Evolutionary conservation across 1,140 invertebrate species (phyloP), one percentile per base, ranked within the genome.

Genomic region (Pseudoatta argentina): DNA sequence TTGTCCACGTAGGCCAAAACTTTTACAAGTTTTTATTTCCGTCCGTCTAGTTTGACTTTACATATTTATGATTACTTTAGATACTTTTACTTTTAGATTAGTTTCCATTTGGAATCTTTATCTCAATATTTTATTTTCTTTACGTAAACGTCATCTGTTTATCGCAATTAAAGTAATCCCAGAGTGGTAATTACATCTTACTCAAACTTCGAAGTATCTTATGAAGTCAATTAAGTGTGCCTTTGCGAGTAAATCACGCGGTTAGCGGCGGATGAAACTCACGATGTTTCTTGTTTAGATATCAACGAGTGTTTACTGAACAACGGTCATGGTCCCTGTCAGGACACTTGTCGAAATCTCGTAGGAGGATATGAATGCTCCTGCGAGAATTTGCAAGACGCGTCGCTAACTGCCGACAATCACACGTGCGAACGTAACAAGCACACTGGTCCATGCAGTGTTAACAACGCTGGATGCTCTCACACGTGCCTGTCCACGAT

Each of bases 311-410:
- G 97, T 91, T 88, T 95, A 3, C 81, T 93, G 76, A 96, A 96
- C 86, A 96, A 96, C 91, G 96, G 97, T 0, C 97, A 96, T 83
- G 97, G 97, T 14, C 97, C 97, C 10, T 97, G 97, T 92, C 96
- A 97, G 92, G 97, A 96, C 83, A 95, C 94, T 16, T 98, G 97
- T 94, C 93, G 95, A 48, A 97, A 98, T 93, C 95, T 95, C n/a
- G 92, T 93, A 77, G 96, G 96, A n/a, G 96, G 96, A 12, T 97
- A 97, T 85, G 89, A 92, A 27, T 97, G 97, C 91, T 95, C 95
- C 7, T 97, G 97, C 93, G 95, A 96, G 10, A 91, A 92, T 71
- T 94, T 96, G 27, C 93, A 94, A 2, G 96, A 96, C 53, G 96
- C 96, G 27, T 88, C 95, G 21, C 95, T 97, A 39, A 94, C 96